Base-by-base conservation (phyloP, 2,888 invertebrate species). In the Tortricodes alternella region DNA sequence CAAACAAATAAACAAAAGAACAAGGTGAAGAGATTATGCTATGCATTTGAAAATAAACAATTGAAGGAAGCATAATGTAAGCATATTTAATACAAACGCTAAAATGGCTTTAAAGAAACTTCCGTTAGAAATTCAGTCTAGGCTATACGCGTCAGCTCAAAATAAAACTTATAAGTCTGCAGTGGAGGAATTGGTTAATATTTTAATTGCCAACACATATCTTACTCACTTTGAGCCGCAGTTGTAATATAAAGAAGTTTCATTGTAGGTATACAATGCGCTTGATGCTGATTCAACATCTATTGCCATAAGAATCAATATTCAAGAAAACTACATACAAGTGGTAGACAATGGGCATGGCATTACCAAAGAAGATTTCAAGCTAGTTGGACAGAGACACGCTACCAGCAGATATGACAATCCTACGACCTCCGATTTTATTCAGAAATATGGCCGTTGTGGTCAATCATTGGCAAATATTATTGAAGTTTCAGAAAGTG, bases 271-370 rank as follows among this genome's bases (percentile, higher is more conserved):
- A 23, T 86, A 92, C 60, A 96, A 96, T 81, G 91, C 95, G 19
- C 74, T 96, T 60, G 95, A 95, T 80, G 94, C 95, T 7, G 90
- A 91, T 61, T 92, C 96, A 1, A 93, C 92, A 13, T 93, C 94
- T 18, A 92, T 96, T 53, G 95, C 95, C 15, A 89, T 96, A 48
- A 89, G 95, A 68, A 74, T 96, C 18, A 87, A 95, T 75, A 78
- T 93, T 19, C 73, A 83, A 53, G 88, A 92, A 59, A 91, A 91
- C 66, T 91, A 89, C 63, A 89, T 96, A 62, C 95, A 95, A 91
- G 94, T 96, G 4, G 90, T 96, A 32, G 96, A 96, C 74, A 95
- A 96, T 86, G 96, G 96, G 1, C 66, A 62, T 64, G 96, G 96
- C 1, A 92, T 96, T 23, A 65, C 80, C 2, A 78, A 84, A 65